Percentiles rank a stretch among this genome's conserved stretches.
phyloP scores from a whole-genome alignment of 2,797 vertebrate genomes.

The Neosilurus hyrtlii region DNA sequence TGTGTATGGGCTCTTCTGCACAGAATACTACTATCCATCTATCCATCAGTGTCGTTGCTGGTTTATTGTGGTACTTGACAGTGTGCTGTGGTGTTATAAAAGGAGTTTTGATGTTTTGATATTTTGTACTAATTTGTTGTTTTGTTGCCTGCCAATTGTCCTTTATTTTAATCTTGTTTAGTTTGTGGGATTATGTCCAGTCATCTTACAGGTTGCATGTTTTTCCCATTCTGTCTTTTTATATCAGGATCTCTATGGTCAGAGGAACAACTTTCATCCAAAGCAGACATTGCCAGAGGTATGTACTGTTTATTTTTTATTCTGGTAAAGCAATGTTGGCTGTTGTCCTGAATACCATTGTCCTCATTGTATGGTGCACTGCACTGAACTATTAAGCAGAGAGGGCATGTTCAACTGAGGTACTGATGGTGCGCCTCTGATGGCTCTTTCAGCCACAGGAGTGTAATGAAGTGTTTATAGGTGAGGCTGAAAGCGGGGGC shows the following conservation, averaged over 20 bases:
- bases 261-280: conserved; percentile 70
- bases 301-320: conserved; percentile 45
- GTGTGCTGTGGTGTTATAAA: conserved; percentile 28
- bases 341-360: neutral
- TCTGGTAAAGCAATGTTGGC: neutral
- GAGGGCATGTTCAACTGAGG: neutral
- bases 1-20: conserved; percentile 5
- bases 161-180: neutral
- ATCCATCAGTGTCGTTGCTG: conserved; percentile 43
- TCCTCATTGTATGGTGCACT: neutral
- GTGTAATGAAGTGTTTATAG: conserved; percentile 75
- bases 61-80: conserved; percentile 44
- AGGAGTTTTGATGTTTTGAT: conserved; percentile 28
- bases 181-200: neutral
- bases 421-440: conserved; percentile 47
- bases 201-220: neutral
- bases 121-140: conserved; percentile 29
- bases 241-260: conserved; percentile 69
- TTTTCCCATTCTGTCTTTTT: conserved; percentile 19
- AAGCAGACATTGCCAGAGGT: conserved; percentile 72
- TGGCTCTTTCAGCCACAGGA: conserved; percentile 73
- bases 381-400: neutral
- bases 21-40: conserved; percentile 11
- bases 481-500: conserved; percentile 61
- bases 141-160: conserved; percentile 34